Base-by-base conservation (phyloP, 2,113 vertebrate genomes). In the Nipponia nippon region DNA sequence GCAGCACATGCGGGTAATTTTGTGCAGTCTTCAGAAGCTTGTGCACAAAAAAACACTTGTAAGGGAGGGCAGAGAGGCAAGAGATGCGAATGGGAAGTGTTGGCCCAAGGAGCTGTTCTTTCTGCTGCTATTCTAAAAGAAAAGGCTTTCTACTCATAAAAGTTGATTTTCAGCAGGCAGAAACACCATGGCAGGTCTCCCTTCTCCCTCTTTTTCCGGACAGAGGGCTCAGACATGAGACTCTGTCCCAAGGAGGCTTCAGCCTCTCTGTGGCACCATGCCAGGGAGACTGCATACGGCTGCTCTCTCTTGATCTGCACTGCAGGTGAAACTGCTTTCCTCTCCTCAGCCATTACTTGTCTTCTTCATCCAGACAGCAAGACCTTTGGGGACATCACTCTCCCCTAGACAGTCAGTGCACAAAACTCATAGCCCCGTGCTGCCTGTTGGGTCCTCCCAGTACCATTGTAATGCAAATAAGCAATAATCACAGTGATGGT, bases 401-500 rank as follows among this genome's bases (percentile, higher is more conserved):
- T 15, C 23, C 29, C 36, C 56, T 15, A 10, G 36, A 14, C 12
- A 59, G 44, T 22, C 40, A 55, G 19, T 2, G 18, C 32, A 34
- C 53, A 21, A 34, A 4, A 8, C n/a, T 23, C 12, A 15, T 6
- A 21, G 47, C 36, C 32, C 34, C 2, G 1, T 14, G 25, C 26
- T 65, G 46, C 65, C 34, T 20, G 7, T 11, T 34, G 20, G 22
- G 13, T 12, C 7, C 47, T 46, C 21, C 29, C 69, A 23, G 29
- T 7, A 13, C 36, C 47, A 34, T 18, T 2, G 10, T 6, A 25
- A n/a, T 5, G 13, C 1, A 4, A 46, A 29, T 16, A 40, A 65
- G 5, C 3, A 4, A 36, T 20, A 46, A 7, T 10, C 25, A 13
- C 0, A 0, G 29, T 9, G 44, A 32, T 5, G 12, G 52, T 4